phyloP scores from a whole-genome alignment of 2,797 vertebrate species.

The Acanthurus leucopareius region DNA sequence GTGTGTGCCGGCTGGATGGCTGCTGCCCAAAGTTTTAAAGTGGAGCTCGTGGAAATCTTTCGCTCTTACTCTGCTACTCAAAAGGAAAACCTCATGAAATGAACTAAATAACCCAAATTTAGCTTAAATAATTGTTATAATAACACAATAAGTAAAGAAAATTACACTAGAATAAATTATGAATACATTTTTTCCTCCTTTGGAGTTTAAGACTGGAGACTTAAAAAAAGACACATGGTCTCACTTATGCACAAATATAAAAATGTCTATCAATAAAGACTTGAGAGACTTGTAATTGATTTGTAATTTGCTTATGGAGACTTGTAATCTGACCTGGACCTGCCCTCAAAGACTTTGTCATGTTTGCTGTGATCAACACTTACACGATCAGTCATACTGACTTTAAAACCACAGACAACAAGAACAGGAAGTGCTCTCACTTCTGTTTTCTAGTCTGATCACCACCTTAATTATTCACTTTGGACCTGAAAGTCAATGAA shows the following conservation, averaged over 20 bases:
- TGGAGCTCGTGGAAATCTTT: slow-evolving; percentile 20
- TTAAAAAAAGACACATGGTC: not conserved
- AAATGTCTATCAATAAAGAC: no score
- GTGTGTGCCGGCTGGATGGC: not conserved
- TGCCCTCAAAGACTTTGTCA: not conserved
- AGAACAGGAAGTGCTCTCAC: no score
- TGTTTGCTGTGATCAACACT: no score
- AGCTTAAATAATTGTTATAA: not conserved
- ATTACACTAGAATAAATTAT: not conserved
- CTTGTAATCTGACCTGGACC: not conserved
- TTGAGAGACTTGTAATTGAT: not conserved
- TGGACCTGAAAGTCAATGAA: slow-evolving; percentile 28
- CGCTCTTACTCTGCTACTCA: not conserved
- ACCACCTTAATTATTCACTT: not conserved
- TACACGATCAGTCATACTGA: not conserved
- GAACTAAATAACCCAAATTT: not conserved
- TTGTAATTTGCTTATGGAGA: not conserved
- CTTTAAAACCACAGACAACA: fast-evolving
- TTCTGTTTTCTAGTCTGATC: not conserved
- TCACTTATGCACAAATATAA: not conserved
- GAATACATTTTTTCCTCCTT: not conserved
- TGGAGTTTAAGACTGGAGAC: no score
- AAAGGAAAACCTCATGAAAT: not conserved
- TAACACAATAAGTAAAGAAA: not conserved
- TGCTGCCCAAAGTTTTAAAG: slow-evolving; percentile 1